Percentiles rank a stretch among this genome's conserved stretches.
These are phyloP conservation scores for Chironex yamaguchii DNA, from an alignment of 30 jellyfish, hydroid and myxozoan genomes.

Conservation along the genomic window DNA sequence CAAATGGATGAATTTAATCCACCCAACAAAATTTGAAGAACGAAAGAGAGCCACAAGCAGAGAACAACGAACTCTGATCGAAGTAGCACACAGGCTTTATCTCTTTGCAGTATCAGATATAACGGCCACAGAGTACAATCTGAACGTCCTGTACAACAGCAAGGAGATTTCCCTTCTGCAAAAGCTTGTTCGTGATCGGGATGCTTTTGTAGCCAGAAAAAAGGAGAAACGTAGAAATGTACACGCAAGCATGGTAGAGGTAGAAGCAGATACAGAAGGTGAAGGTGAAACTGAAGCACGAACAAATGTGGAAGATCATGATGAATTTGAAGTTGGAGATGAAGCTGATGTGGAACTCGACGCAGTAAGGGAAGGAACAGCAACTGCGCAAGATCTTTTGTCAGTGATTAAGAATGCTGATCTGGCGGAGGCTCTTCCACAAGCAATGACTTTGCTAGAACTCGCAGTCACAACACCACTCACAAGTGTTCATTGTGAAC, in stretches of 20 bases:
- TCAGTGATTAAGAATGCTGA: constrained; percentile 1
- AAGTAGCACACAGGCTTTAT: too few relatives aligned
- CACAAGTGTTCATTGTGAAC: constrained; percentile 47
- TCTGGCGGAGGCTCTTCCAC: constrained; percentile 27
- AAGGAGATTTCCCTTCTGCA: not conserved
- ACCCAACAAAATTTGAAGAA: too few relatives aligned
- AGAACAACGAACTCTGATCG: too few relatives aligned
- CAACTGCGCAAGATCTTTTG: constrained; percentile 8
- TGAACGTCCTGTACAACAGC: not conserved
- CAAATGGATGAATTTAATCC: not conserved
- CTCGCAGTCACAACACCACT: constrained; percentile 23
- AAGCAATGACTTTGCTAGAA: constrained; percentile 25
- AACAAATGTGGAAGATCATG: not conserved
- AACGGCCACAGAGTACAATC: too few relatives aligned
- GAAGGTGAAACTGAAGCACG: too few relatives aligned
- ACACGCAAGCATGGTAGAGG: not conserved
- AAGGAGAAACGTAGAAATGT: not conserved
- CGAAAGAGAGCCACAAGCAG: too few relatives aligned
- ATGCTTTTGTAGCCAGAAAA: too few relatives aligned
- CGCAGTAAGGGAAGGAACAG: not conserved
- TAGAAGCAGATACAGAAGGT: too few relatives aligned
- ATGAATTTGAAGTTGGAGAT: not conserved
- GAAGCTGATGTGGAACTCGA: not conserved
- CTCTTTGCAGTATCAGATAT: too few relatives aligned
- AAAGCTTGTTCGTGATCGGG: not conserved